Evolutionary conservation across 92 coral and sea anemone species (phyloP).

Genomic region (Phenganax marumi): DNA sequence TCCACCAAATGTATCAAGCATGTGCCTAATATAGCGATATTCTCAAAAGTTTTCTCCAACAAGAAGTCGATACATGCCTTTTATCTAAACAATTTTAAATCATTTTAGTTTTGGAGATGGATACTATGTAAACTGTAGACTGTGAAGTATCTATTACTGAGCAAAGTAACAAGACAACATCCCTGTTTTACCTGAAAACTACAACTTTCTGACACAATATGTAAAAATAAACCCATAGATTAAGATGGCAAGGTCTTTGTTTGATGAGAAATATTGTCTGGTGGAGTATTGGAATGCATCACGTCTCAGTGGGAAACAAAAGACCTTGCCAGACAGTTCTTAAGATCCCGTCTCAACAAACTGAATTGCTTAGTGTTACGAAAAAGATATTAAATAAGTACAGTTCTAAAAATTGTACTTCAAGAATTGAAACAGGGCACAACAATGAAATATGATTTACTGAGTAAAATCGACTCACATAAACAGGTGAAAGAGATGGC

Average conservation of each 20-base stretch:
- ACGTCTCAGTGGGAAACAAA: no score
- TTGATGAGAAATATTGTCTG: no score
- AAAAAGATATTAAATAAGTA: no score
- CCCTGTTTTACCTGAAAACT: no score
- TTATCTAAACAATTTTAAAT: neutral
- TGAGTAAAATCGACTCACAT: constrained; percentile 12
- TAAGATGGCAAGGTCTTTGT: no score
- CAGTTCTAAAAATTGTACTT: neutral
- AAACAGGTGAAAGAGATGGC: constrained; percentile 49
- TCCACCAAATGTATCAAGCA: constrained; percentile 17
- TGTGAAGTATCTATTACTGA: neutral
- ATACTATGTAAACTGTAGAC: neutral
- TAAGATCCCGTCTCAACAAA: no score
- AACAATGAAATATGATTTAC: neutral
- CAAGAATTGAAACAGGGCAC: neutral
- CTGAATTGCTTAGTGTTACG: no score
- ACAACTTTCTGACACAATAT: no score
- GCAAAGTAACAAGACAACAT: neutral
- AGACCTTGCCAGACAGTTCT: no score
- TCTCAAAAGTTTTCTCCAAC: constrained; percentile 45
- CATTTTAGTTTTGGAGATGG: neutral
- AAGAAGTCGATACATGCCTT: constrained; percentile 32
- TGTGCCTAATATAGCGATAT: constrained; percentile 31
- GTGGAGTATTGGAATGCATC: no score
- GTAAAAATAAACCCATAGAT: no score